A percentile compares a stretch with the other conserved stretches of the same genome.
phyloP scores from a whole-genome alignment of 37 sponge, comb jelly and placozoan species.

The Spongilla lacustris region DNA sequence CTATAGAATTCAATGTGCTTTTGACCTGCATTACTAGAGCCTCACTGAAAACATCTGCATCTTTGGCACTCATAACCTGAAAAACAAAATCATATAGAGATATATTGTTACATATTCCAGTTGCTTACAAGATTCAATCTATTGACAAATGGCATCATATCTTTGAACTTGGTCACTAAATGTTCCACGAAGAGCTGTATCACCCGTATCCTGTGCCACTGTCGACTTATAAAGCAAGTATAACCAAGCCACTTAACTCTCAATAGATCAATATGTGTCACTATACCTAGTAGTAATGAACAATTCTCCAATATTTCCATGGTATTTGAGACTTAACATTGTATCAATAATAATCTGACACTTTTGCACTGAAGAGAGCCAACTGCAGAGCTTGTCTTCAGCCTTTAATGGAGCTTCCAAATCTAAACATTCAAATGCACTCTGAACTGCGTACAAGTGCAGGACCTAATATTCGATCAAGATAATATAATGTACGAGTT shows the following conservation, averaged over 20 bases:
- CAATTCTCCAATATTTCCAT: not conserved
- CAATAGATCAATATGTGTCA: not conserved
- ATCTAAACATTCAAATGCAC: not conserved
- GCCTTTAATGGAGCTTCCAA: not conserved
- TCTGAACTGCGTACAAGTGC: not conserved
- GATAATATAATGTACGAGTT: not conserved
- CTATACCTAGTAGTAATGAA: not conserved
- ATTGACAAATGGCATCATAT: conserved; percentile 25
- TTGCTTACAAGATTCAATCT: not conserved
- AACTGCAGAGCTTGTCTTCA: not conserved
- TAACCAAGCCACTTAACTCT: too few species aligned
- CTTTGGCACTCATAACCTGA: not conserved
- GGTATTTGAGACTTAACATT: not conserved
- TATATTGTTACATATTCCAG: not conserved
- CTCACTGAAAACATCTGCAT: not conserved
- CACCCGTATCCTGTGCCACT: conserved; percentile 64
- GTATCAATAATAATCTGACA: conserved; percentile 28
- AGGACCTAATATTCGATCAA: not conserved
- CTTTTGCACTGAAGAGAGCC: conserved; percentile 3
- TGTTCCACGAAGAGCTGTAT: conserved; percentile 69
- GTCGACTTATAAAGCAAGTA: conserved; percentile 16
- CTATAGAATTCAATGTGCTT: not conserved
- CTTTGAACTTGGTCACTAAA: conserved; percentile 23
- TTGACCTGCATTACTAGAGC: not conserved
- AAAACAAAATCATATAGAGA: not conserved